Evolutionary conservation across 1,140 invertebrate genomes (phyloP).

Genomic region (Spodoptera frugiperda): DNA sequence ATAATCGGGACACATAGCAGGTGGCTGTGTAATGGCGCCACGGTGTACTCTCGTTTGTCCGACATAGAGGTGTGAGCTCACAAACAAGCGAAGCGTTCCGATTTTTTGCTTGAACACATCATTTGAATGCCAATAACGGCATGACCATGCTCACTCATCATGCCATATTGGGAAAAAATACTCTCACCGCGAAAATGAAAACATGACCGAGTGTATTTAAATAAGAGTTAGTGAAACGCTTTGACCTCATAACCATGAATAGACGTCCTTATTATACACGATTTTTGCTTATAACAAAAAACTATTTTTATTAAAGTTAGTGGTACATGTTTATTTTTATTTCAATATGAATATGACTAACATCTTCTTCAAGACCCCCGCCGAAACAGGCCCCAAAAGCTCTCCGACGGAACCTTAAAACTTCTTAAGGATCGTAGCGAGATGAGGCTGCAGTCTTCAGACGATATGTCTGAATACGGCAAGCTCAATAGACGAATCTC

Average conservation of each 20-base stretch:
- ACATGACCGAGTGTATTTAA: conserved; percentile 59
- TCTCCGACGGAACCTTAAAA: too few species aligned
- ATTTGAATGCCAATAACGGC: conserved; percentile 72
- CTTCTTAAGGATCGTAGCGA: too few species aligned
- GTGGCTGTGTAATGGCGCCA: conserved; percentile 61
- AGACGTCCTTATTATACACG: conserved; percentile 33
- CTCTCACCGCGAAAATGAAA: conserved; percentile 67
- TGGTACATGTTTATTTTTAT: background rate
- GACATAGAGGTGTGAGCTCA: conserved; percentile 61
- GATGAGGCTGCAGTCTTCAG: too few species aligned
- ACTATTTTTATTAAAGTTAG: conserved; percentile 1
- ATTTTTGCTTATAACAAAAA: conserved; percentile 39
- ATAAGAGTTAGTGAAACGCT: conserved; percentile 54
- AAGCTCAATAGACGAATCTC: too few species aligned
- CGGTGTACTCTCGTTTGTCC: conserved; percentile 69
- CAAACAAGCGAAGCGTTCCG: conserved; percentile 61
- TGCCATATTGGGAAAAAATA: conserved; percentile 64
- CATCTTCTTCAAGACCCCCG: too few species aligned
- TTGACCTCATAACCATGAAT: conserved; percentile 64
- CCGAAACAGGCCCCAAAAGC: too few species aligned
- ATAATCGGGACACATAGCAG: conserved; percentile 63
- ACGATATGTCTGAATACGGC: too few species aligned
- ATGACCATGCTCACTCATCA: conserved; percentile 63
- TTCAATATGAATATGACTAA: background rate
- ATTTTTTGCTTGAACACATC: conserved; percentile 66